Evolutionary conservation across 53 echinoderm and acorn worm species (phyloP).

Genomic region (Stichopus horrens): DNA sequence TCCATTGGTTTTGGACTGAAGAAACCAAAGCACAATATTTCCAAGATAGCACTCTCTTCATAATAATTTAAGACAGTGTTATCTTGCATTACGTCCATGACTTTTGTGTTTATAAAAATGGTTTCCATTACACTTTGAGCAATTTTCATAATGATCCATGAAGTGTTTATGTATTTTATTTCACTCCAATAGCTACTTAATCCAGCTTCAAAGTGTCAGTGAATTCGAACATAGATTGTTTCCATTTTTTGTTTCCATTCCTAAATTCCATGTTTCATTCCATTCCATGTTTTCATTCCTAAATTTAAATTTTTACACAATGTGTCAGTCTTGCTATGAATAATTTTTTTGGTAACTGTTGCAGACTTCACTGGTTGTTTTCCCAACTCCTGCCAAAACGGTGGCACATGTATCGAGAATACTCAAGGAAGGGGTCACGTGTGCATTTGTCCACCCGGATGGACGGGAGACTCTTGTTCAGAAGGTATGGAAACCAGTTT

Average conservation of each 20-base stretch:
- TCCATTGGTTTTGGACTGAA: background rate
- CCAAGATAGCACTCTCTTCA: background rate
- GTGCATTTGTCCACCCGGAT: constrained; percentile 64
- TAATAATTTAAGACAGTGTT: no score
- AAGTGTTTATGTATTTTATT: background rate
- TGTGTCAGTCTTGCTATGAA: background rate
- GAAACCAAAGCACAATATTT: background rate
- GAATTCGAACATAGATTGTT: background rate
- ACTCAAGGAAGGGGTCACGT: constrained; percentile 34
- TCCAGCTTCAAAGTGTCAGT: background rate
- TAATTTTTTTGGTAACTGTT: background rate
- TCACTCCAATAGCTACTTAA: background rate
- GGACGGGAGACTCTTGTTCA: constrained; percentile 57
- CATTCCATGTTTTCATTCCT: no score
- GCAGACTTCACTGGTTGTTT: constrained; percentile 4
- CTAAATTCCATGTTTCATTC: background rate
- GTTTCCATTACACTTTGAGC: no score
- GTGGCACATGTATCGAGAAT: constrained; percentile 55
- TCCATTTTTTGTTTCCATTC: background rate
- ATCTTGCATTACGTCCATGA: no score
- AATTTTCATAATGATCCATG: no score
- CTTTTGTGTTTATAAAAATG: no score
- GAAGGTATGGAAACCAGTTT: background rate
- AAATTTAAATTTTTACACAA: no score
- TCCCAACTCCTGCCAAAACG: constrained; percentile 66